Evolutionary conservation across 1,140 invertebrate species (phyloP), one percentile per base, ranked within the genome.

Genomic region (Zaprionus ornatus): DNA sequence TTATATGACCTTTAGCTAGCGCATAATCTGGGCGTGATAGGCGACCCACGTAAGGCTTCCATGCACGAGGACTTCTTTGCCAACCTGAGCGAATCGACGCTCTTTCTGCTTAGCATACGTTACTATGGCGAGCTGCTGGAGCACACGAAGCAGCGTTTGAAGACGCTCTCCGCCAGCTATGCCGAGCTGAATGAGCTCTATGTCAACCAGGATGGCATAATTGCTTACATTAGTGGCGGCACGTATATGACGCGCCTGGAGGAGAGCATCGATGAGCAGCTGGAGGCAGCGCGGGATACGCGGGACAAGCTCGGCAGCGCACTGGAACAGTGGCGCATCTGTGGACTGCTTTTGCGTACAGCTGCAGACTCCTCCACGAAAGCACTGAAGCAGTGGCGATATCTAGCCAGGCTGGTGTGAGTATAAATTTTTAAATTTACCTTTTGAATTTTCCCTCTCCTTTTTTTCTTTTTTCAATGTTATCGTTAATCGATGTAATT

Each of bases 11-110:
- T 40, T 52, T 32, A 92, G 92, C 68, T 92, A 17, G 91, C 91
- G 15, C 74, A 90, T 64, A 91, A 88, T 55, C 50, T 92, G 61
- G 90, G 85, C 59, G 79, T 92, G 3, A 79, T 92, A 70, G 75
- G 73, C n/a, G 91, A 92, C 80, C 65, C 75, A 73, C 79, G 80
- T 40, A 92, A 92, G 79, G 91, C 92, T 86, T 90, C 91, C 81
- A 91, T 77, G 63, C 86, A 92, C 80, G 92, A 92, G 86, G 92
- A 92, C 64, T 92, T 92, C 67, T 92, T 92, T 78, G 92, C 91
- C 61, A 91, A 82, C 29, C 61, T 92, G 45, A 92, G 91, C 59
- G 84, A 90, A 76, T 86, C 90, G 15, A 82, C 91, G 1, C 61
- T 92, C 52, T 86, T 92, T 69, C 60, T 90, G 42, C 82, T 90